Evolutionary conservation across 1,140 invertebrate genomes (phyloP).

Genomic region (Trichonephila clavipes): DNA sequence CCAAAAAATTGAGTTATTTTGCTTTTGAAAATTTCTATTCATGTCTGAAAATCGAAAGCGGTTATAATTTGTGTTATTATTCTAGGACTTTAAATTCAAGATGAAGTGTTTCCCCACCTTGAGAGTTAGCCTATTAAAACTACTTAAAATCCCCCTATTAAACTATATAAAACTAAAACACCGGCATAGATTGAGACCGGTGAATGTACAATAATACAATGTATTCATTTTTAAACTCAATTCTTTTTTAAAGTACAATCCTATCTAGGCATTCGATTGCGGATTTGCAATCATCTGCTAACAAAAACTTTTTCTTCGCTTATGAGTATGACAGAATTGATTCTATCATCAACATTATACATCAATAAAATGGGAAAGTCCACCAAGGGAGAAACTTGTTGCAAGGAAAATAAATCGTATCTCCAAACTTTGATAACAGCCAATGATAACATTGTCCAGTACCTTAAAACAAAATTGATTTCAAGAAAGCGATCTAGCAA

Average conservation of each 20-base stretch:
- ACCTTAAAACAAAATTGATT: conserved; percentile 60
- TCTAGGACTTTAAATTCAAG: too few species aligned
- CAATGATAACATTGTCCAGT: conserved; percentile 54
- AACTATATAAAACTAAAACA: too few species aligned
- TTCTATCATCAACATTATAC: neutral
- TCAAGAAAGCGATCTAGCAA: conserved; percentile 65
- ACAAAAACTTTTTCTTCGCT: neutral
- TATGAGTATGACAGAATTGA: conserved; percentile 49
- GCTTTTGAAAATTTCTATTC: too few species aligned
- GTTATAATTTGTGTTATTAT: too few species aligned
- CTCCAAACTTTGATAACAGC: conserved; percentile 8
- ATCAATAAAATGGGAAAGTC: conserved; percentile 13
- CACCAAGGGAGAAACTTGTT: conserved; percentile 23
- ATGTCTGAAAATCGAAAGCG: too few species aligned
- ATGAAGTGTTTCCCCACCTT: too few species aligned
- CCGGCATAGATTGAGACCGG: too few species aligned
- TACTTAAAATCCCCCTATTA: too few species aligned
- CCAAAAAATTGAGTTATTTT: too few species aligned
- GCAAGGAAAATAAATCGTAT: conserved; percentile 17
- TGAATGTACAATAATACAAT: too few species aligned
- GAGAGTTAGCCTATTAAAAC: too few species aligned
- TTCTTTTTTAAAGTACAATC: neutral
- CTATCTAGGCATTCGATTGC: neutral
- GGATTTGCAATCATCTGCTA: neutral
- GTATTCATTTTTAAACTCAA: neutral